These are phyloP conservation scores for Elephantulus edwardii DNA, from an alignment of 2,113 vertebrate genomes.

Conservation along the genomic window DNA sequence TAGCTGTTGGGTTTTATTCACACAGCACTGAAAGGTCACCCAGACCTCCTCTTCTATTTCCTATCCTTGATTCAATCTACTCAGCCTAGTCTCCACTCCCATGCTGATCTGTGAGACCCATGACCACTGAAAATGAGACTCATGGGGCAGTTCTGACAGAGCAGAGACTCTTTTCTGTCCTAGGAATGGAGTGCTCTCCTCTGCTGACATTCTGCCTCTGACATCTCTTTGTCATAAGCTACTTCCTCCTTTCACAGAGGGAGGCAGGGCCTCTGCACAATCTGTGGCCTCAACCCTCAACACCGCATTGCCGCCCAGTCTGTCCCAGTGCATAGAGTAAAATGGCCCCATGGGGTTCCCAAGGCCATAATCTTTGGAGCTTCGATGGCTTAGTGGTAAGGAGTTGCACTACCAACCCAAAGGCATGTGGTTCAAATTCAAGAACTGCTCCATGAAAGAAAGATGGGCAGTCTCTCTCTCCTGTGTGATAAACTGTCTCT, in stretches of 20 bases:
- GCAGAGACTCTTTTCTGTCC: not conserved
- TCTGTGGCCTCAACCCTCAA: too few species aligned
- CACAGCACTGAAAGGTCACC: not conserved
- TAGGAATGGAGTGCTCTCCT: not conserved
- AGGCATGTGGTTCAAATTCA: too few species aligned
- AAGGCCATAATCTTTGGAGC: too few species aligned
- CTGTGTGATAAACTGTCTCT: too few species aligned
- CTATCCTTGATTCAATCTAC: not conserved
- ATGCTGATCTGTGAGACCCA: not conserved
- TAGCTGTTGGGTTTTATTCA: not conserved
- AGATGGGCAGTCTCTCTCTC: too few species aligned
- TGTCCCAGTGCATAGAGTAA: too few species aligned
- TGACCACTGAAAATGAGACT: not conserved
- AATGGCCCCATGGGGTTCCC: too few species aligned
- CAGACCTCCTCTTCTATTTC: not conserved
- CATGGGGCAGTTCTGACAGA: not conserved
- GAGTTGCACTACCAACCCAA: too few species aligned
- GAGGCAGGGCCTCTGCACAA: accelerated
- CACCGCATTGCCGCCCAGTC: too few species aligned
- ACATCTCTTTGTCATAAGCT: not conserved
- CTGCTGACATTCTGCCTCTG: too few species aligned
- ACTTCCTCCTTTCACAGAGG: not conserved
- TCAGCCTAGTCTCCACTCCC: accelerated
- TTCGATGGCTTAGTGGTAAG: too few species aligned
- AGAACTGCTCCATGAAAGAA: too few species aligned